Base-by-base conservation (phyloP, 2,888 invertebrate species). In the Nymphalis polychloros region DNA sequence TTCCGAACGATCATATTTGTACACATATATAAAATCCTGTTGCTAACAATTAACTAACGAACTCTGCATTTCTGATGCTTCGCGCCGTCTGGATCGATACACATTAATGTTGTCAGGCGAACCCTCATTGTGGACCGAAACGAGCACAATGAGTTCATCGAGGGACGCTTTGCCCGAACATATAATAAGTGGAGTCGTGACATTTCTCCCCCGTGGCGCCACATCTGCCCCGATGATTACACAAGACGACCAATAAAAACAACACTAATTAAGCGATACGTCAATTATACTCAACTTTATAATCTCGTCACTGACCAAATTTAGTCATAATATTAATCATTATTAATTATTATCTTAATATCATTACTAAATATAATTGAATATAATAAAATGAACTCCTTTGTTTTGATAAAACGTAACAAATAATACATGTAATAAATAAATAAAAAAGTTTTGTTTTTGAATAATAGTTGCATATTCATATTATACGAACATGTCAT, bases 161-260 rank as follows among this genome's bases (percentile, higher is more conserved):
- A 78, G 81, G 81, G 80, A 78, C 65, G 68, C 65, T 46, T 79
- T 76, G 78, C 77, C 27, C 61, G 68, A 64, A 70, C 65, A 71
- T 63, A 66, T 59, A 55, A 64, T 65, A 71, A 82, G 75, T 80
- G 77, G 76, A 79, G 75, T 76, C 78, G 78, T 85, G 88, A 86
- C 85, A 86, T 86, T 82, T 84, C 80, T 81, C 83, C 85, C 89
- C 83, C 79, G 77, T 81, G 79, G 81, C 71, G 78, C 77, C 88
- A 64, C 73, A 75, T 83, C 87, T 86, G 87, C 84, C 77, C 78
- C 74, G 64, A 75, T 80, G 79, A 79, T 84, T 82, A 78, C 76
- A 74, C 73, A 76, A 76, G 72, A 74, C 74, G 77, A 76, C 78
- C 75, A 79, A 83, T 80, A 81, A 84, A 79, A 83, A 79, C 74